Percentiles rank a stretch among this genome's conserved stretches.
These are phyloP conservation scores for Corythornis madagascariensis DNA, from an alignment of 2,113 vertebrate species.

Conservation along the genomic window DNA sequence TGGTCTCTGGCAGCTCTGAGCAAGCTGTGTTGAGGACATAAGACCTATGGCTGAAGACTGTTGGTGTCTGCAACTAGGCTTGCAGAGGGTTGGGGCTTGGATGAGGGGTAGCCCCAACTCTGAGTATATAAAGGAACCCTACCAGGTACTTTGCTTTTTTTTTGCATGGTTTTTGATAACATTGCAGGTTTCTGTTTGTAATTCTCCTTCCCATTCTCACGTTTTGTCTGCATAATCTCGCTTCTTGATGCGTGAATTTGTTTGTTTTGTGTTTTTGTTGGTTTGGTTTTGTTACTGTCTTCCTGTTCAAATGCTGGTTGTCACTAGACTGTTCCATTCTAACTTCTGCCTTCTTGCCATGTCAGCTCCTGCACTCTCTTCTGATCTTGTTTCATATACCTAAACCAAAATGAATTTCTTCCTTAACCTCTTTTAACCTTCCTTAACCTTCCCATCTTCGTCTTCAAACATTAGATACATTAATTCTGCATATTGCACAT, in stretches of 20 bases:
- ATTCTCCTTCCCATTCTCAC: background rate
- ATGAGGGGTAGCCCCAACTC: background rate
- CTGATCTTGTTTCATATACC: background rate
- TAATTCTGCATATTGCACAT: slow-evolving; percentile 11
- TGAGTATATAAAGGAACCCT: background rate
- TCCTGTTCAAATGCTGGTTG: background rate
- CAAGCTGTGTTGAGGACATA: background rate
- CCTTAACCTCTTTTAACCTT: background rate
- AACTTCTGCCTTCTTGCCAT: background rate
- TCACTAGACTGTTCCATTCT: background rate
- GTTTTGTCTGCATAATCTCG: background rate
- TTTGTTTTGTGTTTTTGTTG: background rate
- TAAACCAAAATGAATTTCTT: background rate
- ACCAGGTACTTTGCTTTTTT: background rate
- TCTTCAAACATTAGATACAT: background rate
- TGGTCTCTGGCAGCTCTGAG: background rate
- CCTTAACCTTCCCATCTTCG: background rate
- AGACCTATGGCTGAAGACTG: background rate
- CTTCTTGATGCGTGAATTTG: background rate
- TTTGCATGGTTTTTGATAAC: background rate
- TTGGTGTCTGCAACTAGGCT: background rate
- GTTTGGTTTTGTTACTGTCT: background rate
- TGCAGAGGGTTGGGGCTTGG: background rate
- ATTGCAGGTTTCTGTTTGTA: background rate
- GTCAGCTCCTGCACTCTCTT: background rate